A percentile compares a stretch with the other conserved stretches of the same genome.
Conservation (phyloP, 2,888 invertebrate species). For the Ethmia dodecea region DNA sequence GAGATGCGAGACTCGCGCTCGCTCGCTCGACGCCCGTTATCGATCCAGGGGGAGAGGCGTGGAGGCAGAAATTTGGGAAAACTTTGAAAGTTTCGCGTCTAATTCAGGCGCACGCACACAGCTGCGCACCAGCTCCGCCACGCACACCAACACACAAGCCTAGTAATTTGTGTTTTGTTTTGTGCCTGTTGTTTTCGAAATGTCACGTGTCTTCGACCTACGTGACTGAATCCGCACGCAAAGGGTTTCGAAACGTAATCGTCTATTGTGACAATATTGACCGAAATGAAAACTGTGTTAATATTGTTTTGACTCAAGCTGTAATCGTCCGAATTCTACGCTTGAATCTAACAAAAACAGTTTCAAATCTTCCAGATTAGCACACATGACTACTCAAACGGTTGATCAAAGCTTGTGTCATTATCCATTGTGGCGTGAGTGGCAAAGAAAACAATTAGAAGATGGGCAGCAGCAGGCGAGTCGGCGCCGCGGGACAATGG, state of each 20-base stretch:
- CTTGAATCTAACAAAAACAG: too few relatives aligned
- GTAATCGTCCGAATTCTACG: too few relatives aligned
- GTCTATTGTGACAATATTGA: too few relatives aligned
- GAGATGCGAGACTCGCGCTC: slow-evolving; percentile 55
- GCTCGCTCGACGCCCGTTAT: slow-evolving; percentile 65
- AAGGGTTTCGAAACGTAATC: slow-evolving; percentile 37
- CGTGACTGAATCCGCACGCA: slow-evolving; percentile 45
- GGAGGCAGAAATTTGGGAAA: slow-evolving; percentile 76
- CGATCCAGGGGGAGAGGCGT: slow-evolving; percentile 56
- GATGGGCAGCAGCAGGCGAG: slow-evolving; percentile 49
- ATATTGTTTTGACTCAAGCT: too few relatives aligned
- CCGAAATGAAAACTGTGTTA: too few relatives aligned
- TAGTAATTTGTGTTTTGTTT: slow-evolving; percentile 67
- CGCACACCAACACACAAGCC: slow-evolving; percentile 48
- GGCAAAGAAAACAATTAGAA: slow-evolving; percentile 72
- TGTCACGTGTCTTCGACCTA: slow-evolving; percentile 64
- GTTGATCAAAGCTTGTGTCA: slow-evolving; percentile 66
- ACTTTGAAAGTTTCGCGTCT: slow-evolving; percentile 78
- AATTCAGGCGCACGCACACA: slow-evolving; percentile 78
- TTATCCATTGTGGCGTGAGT: slow-evolving; percentile 61
- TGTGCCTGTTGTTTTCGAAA: slow-evolving; percentile 57
- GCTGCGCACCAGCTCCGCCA: slow-evolving; percentile 37
- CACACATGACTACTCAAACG: too few relatives aligned
- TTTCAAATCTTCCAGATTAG: too few relatives aligned
- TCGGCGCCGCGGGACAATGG: slow-evolving; percentile 45